Evolutionary conservation across 2,113 vertebrate genomes (phyloP), one percentile per base, ranked within the genome.

Genomic region (Atlantisia rogersi): DNA sequence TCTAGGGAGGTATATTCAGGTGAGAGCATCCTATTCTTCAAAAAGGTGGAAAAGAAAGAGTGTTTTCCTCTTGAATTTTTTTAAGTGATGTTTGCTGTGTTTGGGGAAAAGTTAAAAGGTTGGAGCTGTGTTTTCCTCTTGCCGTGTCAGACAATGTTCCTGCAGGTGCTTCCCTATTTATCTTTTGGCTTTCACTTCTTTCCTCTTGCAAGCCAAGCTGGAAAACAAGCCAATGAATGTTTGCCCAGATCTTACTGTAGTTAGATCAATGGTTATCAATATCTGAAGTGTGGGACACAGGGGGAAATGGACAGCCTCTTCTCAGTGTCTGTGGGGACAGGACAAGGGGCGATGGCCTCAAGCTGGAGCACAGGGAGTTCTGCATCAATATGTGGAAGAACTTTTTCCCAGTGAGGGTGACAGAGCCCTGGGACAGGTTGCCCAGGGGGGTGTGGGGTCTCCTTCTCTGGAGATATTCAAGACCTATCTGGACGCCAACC

Each of bases 31-130:
- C 3, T 60, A 4, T 55, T 81, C 32, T 65, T 77, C 22, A 29
- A 53, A 77, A 21, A 24, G 2, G 0, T 37, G 7, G 3, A 37
- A n/a, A 39, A 37, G 26, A 25, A 39, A 60, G 9, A 22, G 8
- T 28, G 5, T 40, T 68, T 35, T 24, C 21, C 15, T 59, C 55
- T 55, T 48, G n/a, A 62, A 25, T 44, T 32, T 26, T 63, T 63
- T 4, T 5, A 77, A 78, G 32, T 0, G 0, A 9, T 32, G 5
- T 28, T 64, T 50, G 22, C 14, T 25, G 12, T 50, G 12, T 28
- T 55, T 75, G 40, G 42, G 15, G 37, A 69, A 75, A 52, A 59
- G 13, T 28, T 21, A 18, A 53, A 58, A 64, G 2, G 1, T 39
- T 70, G 37, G 35, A 69, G 28, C 2, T 46, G 37, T 52, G 42